phyloP scores from a whole-genome alignment of 2,888 invertebrate species.

The Apomyelois bistriatella region DNA sequence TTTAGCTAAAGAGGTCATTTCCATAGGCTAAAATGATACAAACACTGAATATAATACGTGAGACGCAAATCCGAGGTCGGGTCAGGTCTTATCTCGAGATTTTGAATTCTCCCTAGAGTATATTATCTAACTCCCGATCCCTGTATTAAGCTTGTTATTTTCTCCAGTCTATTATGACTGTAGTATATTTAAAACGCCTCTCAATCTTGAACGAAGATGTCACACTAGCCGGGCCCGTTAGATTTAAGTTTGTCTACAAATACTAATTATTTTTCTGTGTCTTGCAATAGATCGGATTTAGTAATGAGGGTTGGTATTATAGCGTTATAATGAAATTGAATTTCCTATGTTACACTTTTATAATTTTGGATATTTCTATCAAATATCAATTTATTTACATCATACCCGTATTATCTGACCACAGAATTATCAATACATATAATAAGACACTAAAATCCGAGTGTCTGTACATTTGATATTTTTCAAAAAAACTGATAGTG shows the following conservation, averaged over 20 bases:
- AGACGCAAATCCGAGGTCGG: slow-evolving; percentile 58
- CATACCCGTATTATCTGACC: background rate
- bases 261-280: no score
- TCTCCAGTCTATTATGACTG: slow-evolving; percentile 28
- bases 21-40: slow-evolving; percentile 26
- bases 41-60: slow-evolving; percentile 37
- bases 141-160: slow-evolving; percentile 53
- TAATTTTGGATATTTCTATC: background rate
- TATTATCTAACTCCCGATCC: slow-evolving; percentile 46
- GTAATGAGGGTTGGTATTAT: no score
- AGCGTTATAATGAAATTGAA: background rate
- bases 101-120: slow-evolving; percentile 48
- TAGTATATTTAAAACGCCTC: no score
- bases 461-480: no score
- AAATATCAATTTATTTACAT: background rate
- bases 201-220: no score
- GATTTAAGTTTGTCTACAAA: no score
- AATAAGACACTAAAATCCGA: no score
- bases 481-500: no score
- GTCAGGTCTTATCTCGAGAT: slow-evolving; percentile 45
- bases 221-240: no score
- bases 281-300: no score
- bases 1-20: slow-evolving; percentile 3
- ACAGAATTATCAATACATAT: background rate
- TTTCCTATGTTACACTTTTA: background rate